Evolutionary conservation across 2,888 invertebrate species (phyloP).

Genomic region (Agonopterix heracliana): DNA sequence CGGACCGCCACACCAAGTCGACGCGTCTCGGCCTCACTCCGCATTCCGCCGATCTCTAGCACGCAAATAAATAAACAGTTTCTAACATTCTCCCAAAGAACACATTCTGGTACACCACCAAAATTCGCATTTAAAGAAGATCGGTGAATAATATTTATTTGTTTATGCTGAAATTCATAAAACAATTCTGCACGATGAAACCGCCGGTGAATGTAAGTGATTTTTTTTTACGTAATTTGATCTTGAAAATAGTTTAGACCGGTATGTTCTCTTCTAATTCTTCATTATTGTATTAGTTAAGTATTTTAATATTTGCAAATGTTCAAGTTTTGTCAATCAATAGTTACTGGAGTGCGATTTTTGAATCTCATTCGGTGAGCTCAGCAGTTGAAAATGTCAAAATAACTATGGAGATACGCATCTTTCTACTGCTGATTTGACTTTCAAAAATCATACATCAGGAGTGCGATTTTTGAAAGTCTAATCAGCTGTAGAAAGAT

Average conservation of each 20-base stretch:
- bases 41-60: conserved; percentile 28
- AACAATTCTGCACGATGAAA: conserved; percentile 60
- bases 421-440: no score
- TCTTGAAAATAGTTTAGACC: neutral
- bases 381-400: no score
- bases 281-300: no score
- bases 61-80: conserved; percentile 18
- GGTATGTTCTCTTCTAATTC: neutral
- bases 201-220: conserved; percentile 64
- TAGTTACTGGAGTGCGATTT: no score
- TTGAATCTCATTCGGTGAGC: no score
- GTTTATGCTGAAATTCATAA: conserved; percentile 55
- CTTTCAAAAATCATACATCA: no score
- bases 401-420: no score
- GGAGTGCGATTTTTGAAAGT: no score
- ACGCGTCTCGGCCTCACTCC: conserved; percentile 51
- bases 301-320: no score
- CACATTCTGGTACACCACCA: neutral
- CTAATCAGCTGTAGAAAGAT: no score
- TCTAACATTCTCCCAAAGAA: neutral
- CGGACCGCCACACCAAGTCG: conserved; percentile 37
- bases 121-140: no score
- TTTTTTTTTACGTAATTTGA: conserved; percentile 8
- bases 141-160: neutral
- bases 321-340: no score